Evolutionary conservation across 2,888 invertebrate species (phyloP), one percentile per base, ranked within the genome.

Genomic region (Crossocerus cetratus): DNA sequence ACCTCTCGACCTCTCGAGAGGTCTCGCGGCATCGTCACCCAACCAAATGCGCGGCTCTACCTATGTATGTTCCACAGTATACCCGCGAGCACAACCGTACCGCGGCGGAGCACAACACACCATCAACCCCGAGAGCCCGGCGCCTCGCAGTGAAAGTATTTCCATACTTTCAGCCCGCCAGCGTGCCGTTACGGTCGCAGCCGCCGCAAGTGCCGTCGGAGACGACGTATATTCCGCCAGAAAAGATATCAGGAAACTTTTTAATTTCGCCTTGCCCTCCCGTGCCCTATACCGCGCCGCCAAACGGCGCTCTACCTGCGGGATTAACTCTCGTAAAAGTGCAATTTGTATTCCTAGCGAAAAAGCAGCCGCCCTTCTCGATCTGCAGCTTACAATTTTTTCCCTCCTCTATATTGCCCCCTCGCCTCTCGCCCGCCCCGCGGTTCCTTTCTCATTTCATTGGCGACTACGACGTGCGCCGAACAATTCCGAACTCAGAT

Each of bases 281-380:
- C 32, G 32, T 8, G 32, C 11, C 32, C 32, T 32, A 32, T 8
- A 32, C 32, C 11, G 32, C 32, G 32, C 32, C 32, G 32, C 23
- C 23, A 32, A 32, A 8, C 23, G 23, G 4, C 23, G 23, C 66
- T 55, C 75, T 71, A 61, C 65, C 66, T 67, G 32, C 32, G 72
- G 82, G 74, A 84, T 85, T 83, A 84, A 85, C 80, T 82, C 76
- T 79, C 77, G 83, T 81, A 81, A 83, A 83, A 83, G 74, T 84
- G 83, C 83, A 83, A 83, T 84, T 86, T 83, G 80, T 84, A 82
- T 84, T 82, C 82, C 81, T 71, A 63, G 61, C 20, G 73, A 76
- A 69, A 63, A 78, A 74, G 32, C 32, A 32, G 32, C 32, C 32
- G 32, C 1, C 32, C 32, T 32, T 32, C 32, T 32, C 8, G 32